Conservation (phyloP, 2,888 invertebrate species). For the Ochlodes sylvanus region DNA sequence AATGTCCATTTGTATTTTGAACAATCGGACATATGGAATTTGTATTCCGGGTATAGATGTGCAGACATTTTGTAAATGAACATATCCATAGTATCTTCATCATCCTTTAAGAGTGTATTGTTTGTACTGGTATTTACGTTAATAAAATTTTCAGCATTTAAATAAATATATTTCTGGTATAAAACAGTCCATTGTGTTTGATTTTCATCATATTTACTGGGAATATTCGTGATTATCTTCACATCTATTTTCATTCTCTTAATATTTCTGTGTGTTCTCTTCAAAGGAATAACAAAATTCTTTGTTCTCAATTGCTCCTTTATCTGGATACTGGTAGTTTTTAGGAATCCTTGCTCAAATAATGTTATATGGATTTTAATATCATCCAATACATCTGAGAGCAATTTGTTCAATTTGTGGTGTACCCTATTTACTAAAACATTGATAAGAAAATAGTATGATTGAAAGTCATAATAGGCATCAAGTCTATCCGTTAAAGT, state of each 20-base stretch:
- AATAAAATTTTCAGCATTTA: conserved; percentile 68
- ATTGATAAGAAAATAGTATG: conserved; percentile 58
- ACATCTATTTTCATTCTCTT: conserved; percentile 54
- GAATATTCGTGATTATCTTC: conserved; percentile 62
- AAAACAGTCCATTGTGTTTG: conserved; percentile 62
- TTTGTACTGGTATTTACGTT: conserved; percentile 45
- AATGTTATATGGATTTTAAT: conserved; percentile 64
- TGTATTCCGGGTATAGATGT: conserved; percentile 55
- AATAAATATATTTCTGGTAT: conserved; percentile 54
- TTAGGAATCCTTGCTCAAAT: conserved; percentile 51
- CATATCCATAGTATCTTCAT: conserved; percentile 50
- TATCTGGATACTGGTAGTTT: conserved; percentile 60
- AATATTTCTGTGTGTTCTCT: conserved; percentile 44
- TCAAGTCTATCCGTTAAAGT: conserved; percentile 58
- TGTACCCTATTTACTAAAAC: conserved; percentile 52
- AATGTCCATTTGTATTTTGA: conserved; percentile 48
- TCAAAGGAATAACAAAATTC: conserved; percentile 59
- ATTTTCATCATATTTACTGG: conserved; percentile 59
- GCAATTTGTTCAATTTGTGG: conserved; percentile 53
- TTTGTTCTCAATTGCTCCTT: conserved; percentile 55
- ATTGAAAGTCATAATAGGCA: conserved; percentile 59
- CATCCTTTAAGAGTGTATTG: conserved; percentile 50
- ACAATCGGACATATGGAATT: conserved; percentile 49
- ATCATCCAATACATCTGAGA: conserved; percentile 55
- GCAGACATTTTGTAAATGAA: conserved; percentile 50